A percentile compares a stretch with the other conserved stretches of the same genome.
These are phyloP conservation scores for Poecile montanus DNA, from an alignment of 2,797 vertebrate genomes.

Conservation along the genomic window DNA sequence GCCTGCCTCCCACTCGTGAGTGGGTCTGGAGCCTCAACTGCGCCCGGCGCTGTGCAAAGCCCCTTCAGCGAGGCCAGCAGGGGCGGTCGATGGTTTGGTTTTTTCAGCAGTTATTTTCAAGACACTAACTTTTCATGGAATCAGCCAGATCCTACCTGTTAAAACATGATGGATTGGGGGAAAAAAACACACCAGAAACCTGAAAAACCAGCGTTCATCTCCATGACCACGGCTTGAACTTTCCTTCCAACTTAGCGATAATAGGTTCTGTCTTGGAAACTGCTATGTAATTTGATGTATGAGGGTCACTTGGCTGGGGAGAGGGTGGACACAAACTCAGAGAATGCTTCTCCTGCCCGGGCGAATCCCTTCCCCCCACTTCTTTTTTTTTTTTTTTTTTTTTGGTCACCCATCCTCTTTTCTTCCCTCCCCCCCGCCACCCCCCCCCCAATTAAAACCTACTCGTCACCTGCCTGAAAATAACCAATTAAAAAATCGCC, in stretches of 20 bases:
- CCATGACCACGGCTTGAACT: constrained; percentile 91
- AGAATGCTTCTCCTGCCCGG: constrained; percentile 75
- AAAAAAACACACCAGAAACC: constrained; percentile 80
- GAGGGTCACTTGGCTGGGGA: constrained; percentile 87
- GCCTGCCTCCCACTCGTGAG: not conserved
- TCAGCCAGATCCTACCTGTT: constrained; percentile 82
- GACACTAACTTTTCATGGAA: constrained; percentile 71
- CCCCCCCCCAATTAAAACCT: constrained; percentile 16
- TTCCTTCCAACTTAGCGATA: constrained; percentile 90
- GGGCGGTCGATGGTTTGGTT: not conserved
- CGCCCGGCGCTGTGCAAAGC: accelerated
- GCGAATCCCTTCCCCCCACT: constrained; percentile 60
- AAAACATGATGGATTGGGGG: constrained; percentile 86
- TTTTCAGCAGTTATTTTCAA: constrained; percentile 56
- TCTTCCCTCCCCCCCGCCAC: not conserved
- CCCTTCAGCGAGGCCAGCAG: not conserved
- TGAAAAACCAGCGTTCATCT: constrained; percentile 94
- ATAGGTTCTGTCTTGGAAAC: constrained; percentile 89
- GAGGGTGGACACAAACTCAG: constrained; percentile 81
- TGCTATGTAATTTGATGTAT: constrained; percentile 92
- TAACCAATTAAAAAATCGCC: constrained; percentile 52
- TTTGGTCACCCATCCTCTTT: not conserved
- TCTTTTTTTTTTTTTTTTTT: not conserved
- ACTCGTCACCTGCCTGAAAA: constrained; percentile 74
- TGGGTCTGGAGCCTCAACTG: not conserved